Evolutionary conservation across 2,113 vertebrate species (phyloP).

Genomic region (human): DNA sequence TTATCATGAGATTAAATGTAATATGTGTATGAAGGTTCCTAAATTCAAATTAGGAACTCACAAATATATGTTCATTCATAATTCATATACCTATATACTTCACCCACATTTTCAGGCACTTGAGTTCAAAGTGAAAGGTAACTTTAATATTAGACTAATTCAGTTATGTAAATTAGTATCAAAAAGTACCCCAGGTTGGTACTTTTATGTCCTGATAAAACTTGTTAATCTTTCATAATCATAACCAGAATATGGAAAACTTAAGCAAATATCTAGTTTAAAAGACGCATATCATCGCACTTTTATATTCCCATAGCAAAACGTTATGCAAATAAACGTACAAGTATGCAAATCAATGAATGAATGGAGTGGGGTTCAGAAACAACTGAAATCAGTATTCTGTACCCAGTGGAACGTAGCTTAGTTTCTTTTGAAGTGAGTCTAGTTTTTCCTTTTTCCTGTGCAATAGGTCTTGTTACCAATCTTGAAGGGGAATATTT

Average conservation of each 20-base stretch:
- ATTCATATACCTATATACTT: constrained; percentile 1
- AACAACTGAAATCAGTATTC: constrained; percentile 33
- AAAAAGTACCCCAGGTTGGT: constrained; percentile 39
- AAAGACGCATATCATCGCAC: constrained; percentile 13
- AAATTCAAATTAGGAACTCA: constrained; percentile 27
- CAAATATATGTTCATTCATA: constrained; percentile 27
- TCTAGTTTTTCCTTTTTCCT: constrained; percentile 28
- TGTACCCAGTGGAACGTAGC: neutral
- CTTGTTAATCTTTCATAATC: constrained; percentile 63
- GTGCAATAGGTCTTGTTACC: constrained; percentile 24
- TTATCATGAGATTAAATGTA: neutral
- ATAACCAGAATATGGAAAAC: constrained; percentile 50
- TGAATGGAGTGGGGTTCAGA: neutral
- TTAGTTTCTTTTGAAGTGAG: constrained; percentile 36
- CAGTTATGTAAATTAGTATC: constrained; percentile 38
- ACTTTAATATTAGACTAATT: constrained; percentile 50
- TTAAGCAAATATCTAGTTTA: constrained; percentile 51
- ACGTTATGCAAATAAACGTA: constrained; percentile 56
- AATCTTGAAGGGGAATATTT: constrained; percentile 26
- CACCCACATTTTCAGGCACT: constrained; percentile 35
- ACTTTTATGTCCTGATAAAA: constrained; percentile 50
- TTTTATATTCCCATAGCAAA: constrained; percentile 61
- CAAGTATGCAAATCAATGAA: constrained; percentile 52
- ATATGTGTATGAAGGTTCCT: neutral
- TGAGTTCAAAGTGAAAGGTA: constrained; percentile 34